These are phyloP conservation scores for Leucoptera coffeella DNA, from an alignment of 2,888 invertebrate genomes.

Conservation along the genomic window DNA sequence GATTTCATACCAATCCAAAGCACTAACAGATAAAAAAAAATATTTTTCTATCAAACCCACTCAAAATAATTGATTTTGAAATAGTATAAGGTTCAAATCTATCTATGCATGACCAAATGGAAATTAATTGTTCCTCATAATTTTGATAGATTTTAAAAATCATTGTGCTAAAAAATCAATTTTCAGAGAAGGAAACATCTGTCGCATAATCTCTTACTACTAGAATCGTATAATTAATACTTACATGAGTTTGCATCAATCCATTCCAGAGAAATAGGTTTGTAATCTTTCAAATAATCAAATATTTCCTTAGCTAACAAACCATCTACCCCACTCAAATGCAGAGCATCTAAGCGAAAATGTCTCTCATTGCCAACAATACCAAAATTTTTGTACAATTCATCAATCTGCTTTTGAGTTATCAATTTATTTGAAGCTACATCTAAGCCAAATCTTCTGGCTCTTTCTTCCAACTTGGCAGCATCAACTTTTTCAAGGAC, in stretches of 20 bases:
- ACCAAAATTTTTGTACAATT: slow-evolving; percentile 32
- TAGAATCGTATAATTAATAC: slow-evolving; percentile 14
- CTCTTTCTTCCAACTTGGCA: slow-evolving; percentile 32
- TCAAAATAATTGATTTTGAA: no score
- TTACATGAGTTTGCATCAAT: slow-evolving; percentile 72
- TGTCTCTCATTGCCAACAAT: slow-evolving; percentile 55
- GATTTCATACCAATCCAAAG: no score
- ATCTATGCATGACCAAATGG: no score
- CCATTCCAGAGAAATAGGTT: slow-evolving; percentile 76
- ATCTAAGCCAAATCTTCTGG: slow-evolving; percentile 36
- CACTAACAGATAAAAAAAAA: no score
- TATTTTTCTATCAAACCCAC: no score
- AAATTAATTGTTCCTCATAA: no score
- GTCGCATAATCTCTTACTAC: no score
- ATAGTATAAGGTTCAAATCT: no score
- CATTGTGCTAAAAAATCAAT: no score
- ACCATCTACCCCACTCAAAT: slow-evolving; percentile 68
- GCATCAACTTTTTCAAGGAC: slow-evolving; percentile 35
- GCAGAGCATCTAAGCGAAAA: slow-evolving; percentile 65
- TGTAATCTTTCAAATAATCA: slow-evolving; percentile 69
- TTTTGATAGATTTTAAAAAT: no score
- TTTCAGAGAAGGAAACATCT: no score
- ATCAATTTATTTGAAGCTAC: slow-evolving; percentile 31
- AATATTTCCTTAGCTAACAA: slow-evolving; percentile 75
- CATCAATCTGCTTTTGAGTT: slow-evolving; percentile 40